A percentile compares a stretch with the other conserved stretches of the same genome.
Evolutionary conservation across 2,113 vertebrate genomes (phyloP).

Genomic region (Pseudorhombus dupliciocellatus): DNA sequence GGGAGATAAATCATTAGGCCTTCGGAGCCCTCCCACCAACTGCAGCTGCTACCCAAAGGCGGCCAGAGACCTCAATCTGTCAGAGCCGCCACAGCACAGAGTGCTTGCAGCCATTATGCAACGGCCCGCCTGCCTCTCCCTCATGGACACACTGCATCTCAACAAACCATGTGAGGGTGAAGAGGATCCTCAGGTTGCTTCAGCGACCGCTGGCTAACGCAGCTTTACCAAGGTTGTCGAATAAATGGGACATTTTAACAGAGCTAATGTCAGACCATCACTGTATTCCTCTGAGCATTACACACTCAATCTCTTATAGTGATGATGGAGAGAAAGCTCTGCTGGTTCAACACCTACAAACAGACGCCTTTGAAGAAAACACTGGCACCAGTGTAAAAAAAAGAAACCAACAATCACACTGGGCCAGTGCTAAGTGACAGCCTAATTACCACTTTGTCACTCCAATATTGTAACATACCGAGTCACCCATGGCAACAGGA

Average conservation of each 20-base stretch:
- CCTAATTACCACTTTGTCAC: constrained; percentile 36
- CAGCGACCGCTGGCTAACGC: constrained; percentile 10
- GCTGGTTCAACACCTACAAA: constrained; percentile 13
- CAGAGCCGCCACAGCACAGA: constrained; percentile 43
- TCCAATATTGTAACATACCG: constrained; percentile 22
- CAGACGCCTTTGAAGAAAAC: constrained; percentile 13
- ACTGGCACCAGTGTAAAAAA: not conserved
- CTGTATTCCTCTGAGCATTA: constrained; percentile 12
- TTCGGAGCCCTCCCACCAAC: constrained; percentile 67
- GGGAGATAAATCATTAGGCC: constrained; percentile 63
- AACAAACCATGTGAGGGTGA: constrained; percentile 8
- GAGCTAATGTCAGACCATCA: too few relatives aligned
- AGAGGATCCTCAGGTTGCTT: not conserved
- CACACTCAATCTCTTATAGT: not conserved
- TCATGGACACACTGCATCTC: constrained; percentile 36
- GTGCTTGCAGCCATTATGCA: constrained; percentile 35
- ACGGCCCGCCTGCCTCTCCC: constrained; percentile 44
- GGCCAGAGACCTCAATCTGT: constrained; percentile 81
- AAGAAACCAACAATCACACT: constrained; percentile 3
- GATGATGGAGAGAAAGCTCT: not conserved
- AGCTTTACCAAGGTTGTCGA: constrained; percentile 8
- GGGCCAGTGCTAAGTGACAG: constrained; percentile 28
- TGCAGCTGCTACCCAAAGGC: constrained; percentile 73
- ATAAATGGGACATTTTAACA: constrained; percentile 4
- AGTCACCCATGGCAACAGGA: constrained; percentile 21